A percentile compares a stretch with the other conserved stretches of the same genome.
phyloP scores from a whole-genome alignment of 2,113 vertebrate species.

The Colinus virginianus region DNA sequence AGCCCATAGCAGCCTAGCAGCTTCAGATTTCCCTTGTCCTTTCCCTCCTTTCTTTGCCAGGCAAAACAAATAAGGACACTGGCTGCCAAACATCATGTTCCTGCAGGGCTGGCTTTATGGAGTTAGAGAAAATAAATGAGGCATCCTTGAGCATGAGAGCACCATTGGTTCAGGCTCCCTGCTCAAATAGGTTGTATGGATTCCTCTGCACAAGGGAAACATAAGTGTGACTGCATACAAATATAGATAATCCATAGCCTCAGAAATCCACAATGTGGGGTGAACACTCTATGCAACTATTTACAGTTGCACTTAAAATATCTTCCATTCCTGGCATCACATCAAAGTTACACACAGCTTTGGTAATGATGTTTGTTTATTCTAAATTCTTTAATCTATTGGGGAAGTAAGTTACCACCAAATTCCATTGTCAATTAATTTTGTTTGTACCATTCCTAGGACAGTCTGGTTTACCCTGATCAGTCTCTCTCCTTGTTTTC shows the following conservation, averaged over 20 bases:
- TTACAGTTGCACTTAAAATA: background rate
- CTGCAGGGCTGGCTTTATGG: background rate
- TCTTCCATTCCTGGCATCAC: slow-evolving; percentile 13
- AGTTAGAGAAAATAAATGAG: background rate
- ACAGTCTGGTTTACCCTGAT: background rate
- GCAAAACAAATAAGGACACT: background rate
- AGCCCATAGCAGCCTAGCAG: background rate
- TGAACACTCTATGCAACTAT: background rate
- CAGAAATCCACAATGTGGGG: background rate
- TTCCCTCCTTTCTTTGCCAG: background rate
- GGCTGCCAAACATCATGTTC: background rate
- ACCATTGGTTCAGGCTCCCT: background rate
- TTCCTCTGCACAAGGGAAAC: background rate
- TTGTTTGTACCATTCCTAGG: slow-evolving; percentile 18
- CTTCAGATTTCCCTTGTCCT: slow-evolving; percentile 35
- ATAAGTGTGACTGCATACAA: background rate
- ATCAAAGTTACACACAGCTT: background rate
- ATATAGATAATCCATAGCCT: background rate
- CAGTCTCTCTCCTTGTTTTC: slow-evolving; percentile 6
- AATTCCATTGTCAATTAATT: slow-evolving; percentile 31
- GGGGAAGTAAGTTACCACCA: slow-evolving; percentile 28
- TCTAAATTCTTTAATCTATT: slow-evolving; percentile 49
- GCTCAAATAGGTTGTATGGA: background rate
- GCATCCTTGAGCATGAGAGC: background rate
- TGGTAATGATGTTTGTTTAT: slow-evolving; percentile 25